Evolutionary conservation across 2,888 invertebrate species (phyloP).

Genomic region (Bhutanitis thaidina): DNA sequence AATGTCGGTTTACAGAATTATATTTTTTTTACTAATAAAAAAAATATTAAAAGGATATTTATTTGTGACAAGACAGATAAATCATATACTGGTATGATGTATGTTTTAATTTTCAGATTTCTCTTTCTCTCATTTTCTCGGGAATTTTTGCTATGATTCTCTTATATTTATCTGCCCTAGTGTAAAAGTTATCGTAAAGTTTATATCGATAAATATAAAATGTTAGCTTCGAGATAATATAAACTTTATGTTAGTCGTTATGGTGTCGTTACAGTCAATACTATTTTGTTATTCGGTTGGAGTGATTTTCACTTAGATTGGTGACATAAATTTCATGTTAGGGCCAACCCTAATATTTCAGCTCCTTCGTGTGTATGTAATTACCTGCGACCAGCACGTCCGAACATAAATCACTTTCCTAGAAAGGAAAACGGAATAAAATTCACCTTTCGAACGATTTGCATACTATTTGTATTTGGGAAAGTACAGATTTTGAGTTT

Average conservation of each 20-base stretch:
- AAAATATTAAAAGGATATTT: too few relatives aligned
- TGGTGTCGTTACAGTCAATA: background rate
- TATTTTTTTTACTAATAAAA: too few relatives aligned
- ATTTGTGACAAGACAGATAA: too few relatives aligned
- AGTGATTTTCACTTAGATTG: constrained; percentile 4
- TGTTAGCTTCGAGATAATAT: too few relatives aligned
- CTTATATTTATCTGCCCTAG: too few relatives aligned
- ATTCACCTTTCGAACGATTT: constrained; percentile 17
- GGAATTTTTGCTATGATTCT: too few relatives aligned
- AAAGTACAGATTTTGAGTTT: background rate
- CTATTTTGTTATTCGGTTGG: background rate
- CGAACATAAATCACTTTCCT: constrained; percentile 15
- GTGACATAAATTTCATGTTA: constrained; percentile 6
- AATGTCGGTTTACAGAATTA: too few relatives aligned
- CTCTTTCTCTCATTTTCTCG: too few relatives aligned
- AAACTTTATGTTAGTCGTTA: background rate
- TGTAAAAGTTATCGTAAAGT: too few relatives aligned
- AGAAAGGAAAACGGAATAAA: constrained; percentile 18
- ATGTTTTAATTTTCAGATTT: too few relatives aligned
- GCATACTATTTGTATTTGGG: constrained; percentile 10
- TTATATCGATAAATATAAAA: too few relatives aligned
- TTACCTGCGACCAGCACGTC: constrained; percentile 19
- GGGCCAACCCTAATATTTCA: constrained; percentile 17
- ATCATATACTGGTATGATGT: too few relatives aligned
- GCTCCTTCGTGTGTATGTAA: constrained; percentile 18